phyloP scores from a whole-genome alignment of 2,113 vertebrate genomes.

The Siphamia tubifer region DNA sequence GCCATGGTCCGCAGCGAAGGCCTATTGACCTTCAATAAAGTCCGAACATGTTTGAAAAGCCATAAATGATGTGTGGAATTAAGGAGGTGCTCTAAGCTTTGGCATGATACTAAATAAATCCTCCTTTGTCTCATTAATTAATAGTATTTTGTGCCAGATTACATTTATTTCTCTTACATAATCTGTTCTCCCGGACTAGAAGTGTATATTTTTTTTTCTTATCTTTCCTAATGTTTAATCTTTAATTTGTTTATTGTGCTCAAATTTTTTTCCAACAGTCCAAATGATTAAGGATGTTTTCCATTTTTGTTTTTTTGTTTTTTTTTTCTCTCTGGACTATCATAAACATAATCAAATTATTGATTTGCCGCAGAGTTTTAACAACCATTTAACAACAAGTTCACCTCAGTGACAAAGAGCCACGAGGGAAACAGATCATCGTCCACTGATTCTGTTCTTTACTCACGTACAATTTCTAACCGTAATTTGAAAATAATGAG shows the following conservation, averaged over 20 bases:
- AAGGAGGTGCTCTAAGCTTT: constrained; percentile 1
- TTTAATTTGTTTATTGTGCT: neutral
- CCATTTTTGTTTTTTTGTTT: neutral
- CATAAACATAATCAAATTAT: neutral
- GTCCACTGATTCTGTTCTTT: neutral
- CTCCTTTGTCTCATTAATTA: neutral
- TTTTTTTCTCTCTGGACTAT: neutral
- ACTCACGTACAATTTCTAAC: neutral
- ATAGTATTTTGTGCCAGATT: neutral
- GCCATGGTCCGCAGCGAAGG: no score
- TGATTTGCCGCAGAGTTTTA: neutral
- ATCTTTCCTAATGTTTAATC: neutral
- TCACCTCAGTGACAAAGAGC: neutral
- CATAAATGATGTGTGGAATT: no score
- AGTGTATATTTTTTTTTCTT: neutral
- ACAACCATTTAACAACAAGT: neutral
- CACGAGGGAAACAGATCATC: neutral
- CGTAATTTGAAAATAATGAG: constrained; percentile 4
- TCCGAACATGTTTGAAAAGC: neutral
- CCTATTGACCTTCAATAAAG: no score
- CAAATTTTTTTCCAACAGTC: neutral
- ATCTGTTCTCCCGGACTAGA: neutral
- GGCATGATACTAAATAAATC: neutral
- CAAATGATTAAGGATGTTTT: neutral
- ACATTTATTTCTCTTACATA: neutral